phyloP scores from a whole-genome alignment of 2,797 vertebrate genomes.

The Passerculus sandwichensis region DNA sequence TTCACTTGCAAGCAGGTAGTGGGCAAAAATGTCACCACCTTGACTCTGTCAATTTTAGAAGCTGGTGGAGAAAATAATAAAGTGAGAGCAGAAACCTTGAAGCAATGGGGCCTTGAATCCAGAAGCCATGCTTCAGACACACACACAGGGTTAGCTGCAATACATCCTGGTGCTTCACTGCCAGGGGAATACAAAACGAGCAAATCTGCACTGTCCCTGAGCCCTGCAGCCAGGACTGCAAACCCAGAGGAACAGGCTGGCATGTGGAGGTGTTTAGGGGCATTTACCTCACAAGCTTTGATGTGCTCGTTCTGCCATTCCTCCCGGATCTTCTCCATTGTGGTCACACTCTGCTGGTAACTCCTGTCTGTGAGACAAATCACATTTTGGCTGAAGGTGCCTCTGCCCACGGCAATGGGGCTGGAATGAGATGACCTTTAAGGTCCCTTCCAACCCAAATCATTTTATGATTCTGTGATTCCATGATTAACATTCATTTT shows the following conservation, averaged over 20 bases:
- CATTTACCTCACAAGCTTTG: slow-evolving; percentile 87
- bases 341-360: slow-evolving; percentile 82
- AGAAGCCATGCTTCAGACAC: neutral
- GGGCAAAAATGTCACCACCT: neutral
- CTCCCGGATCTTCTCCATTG: slow-evolving; percentile 82
- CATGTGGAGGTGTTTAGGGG: accelerated
- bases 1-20: accelerated
- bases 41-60: neutral
- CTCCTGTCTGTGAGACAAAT: slow-evolving; percentile 79
- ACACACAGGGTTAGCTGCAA: neutral
- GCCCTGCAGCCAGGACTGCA: neutral
- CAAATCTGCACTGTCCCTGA: neutral
- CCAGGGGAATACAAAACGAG: neutral
- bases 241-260: accelerated
- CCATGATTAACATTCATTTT: neutral
- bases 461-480: neutral
- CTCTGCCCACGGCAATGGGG: neutral
- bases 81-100: neutral
- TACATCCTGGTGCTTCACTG: neutral
- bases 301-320: slow-evolving; percentile 91
- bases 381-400: neutral
- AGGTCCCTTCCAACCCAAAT: neutral
- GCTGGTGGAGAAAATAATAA: neutral
- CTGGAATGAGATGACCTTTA: neutral
- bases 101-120: neutral